Evolutionary conservation across 2,888 invertebrate genomes (phyloP).

Genomic region (Ochropleura leucogaster): DNA sequence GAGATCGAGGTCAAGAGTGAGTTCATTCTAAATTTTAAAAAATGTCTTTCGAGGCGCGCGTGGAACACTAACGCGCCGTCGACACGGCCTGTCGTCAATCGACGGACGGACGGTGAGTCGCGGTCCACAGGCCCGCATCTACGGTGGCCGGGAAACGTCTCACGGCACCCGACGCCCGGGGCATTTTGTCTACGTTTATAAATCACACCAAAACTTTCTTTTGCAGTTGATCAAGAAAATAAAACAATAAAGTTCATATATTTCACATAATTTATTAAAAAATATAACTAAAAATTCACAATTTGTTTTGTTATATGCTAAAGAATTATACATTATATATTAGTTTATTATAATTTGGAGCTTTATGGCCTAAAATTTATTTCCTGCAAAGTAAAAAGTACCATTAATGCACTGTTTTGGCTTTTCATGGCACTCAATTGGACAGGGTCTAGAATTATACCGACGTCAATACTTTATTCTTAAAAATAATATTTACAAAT

Average conservation of each 20-base stretch:
- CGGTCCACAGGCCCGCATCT: too few species aligned
- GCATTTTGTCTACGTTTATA: too few species aligned
- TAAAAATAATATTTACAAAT: slow-evolving; percentile 62
- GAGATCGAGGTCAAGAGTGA: too few species aligned
- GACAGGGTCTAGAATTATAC: slow-evolving; percentile 22
- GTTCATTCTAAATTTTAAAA: too few species aligned
- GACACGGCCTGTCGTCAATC: too few species aligned
- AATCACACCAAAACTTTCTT: neutral
- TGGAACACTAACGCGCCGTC: too few species aligned
- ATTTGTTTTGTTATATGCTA: slow-evolving; percentile 49
- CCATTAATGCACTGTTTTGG: slow-evolving; percentile 48
- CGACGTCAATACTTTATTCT: slow-evolving; percentile 47
- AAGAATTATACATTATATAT: slow-evolving; percentile 61
- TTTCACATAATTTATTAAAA: slow-evolving; percentile 68
- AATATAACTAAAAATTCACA: slow-evolving; percentile 65
- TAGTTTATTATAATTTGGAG: slow-evolving; percentile 60
- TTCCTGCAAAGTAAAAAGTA: slow-evolving; percentile 20
- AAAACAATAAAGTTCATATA: slow-evolving; percentile 12
- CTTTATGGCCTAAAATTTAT: slow-evolving; percentile 46
- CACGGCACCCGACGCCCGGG: too few species aligned
- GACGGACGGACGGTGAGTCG: too few species aligned
- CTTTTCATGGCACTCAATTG: slow-evolving; percentile 46
- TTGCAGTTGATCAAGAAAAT: neutral
- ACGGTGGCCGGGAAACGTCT: too few species aligned
- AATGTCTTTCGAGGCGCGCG: too few species aligned